Evolutionary conservation across 2,888 invertebrate species (phyloP).

Genomic region (Andrena praecox): DNA sequence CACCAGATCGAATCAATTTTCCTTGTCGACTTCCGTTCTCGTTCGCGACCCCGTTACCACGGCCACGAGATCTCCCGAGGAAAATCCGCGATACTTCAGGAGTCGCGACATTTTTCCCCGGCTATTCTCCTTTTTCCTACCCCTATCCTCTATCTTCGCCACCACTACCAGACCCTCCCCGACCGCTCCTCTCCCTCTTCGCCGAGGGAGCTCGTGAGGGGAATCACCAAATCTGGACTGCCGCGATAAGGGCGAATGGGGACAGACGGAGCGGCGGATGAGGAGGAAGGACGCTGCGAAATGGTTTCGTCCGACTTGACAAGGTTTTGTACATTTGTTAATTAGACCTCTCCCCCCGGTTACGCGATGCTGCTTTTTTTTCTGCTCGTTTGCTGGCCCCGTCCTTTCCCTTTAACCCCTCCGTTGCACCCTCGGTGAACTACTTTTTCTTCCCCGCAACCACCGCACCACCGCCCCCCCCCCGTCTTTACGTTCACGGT

Average conservation of each 20-base stretch:
- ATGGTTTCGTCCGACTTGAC: constrained; percentile 52
- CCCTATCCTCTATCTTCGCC: background rate
- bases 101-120: constrained; percentile 38
- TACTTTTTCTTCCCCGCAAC: constrained; percentile 20
- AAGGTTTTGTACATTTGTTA: constrained; percentile 62
- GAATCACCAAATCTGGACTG: constrained; percentile 54
- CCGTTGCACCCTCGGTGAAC: constrained; percentile 35
- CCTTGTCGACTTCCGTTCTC: constrained; percentile 64
- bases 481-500: background rate
- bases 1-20: constrained; percentile 67
- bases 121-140: constrained; percentile 12
- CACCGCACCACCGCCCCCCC: too few relatives aligned
- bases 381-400: constrained; percentile 35
- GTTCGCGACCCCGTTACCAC: constrained; percentile 58
- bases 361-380: constrained; percentile 45
- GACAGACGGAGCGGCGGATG: background rate
- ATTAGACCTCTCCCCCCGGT: constrained; percentile 39
- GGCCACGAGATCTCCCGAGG: constrained; percentile 53
- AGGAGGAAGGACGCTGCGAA: constrained; percentile 22
- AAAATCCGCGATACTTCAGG: constrained; percentile 49
- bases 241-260: constrained; percentile 51
- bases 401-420: constrained; percentile 41
- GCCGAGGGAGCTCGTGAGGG: background rate
- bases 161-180: background rate
- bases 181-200: background rate